These are phyloP conservation scores for Eurosta solidaginis DNA, from an alignment of 1,140 invertebrate genomes.

Conservation along the genomic window DNA sequence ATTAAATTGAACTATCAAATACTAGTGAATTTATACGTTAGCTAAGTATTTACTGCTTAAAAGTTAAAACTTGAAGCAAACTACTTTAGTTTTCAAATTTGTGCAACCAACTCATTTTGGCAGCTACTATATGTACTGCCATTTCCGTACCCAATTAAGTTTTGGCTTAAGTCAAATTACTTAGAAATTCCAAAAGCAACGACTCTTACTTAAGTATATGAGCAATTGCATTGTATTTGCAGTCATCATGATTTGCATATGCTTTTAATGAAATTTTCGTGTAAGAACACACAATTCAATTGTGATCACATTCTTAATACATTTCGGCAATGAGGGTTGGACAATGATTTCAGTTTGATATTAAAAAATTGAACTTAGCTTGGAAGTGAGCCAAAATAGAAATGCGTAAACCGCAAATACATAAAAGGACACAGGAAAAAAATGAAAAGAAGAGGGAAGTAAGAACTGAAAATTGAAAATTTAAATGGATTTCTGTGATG, in stretches of 20 bases:
- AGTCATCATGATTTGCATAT: neutral
- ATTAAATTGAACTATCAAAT: too few relatives aligned
- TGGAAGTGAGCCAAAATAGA: constrained; percentile 9
- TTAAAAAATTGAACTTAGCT: neutral
- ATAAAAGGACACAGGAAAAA: neutral
- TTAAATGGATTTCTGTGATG: neutral
- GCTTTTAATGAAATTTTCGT: neutral
- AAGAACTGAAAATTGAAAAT: constrained; percentile 1
- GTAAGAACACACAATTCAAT: neutral
- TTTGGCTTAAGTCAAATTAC: too few relatives aligned
- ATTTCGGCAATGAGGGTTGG: neutral
- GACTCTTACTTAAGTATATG: too few relatives aligned
- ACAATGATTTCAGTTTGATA: constrained; percentile 15
- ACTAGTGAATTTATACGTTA: too few relatives aligned
- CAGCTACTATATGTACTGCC: too few relatives aligned
- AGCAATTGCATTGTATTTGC: neutral
- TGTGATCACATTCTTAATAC: neutral
- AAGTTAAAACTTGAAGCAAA: too few relatives aligned
- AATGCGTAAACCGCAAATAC: constrained; percentile 10
- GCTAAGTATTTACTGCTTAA: too few relatives aligned
- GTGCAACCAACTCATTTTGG: too few relatives aligned
- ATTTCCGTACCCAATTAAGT: too few relatives aligned
- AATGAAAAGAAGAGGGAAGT: neutral
- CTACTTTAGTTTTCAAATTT: too few relatives aligned
- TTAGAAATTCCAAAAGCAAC: too few relatives aligned